Base-by-base conservation (phyloP, 2,797 vertebrate species). In the Miichthys miiuy region DNA sequence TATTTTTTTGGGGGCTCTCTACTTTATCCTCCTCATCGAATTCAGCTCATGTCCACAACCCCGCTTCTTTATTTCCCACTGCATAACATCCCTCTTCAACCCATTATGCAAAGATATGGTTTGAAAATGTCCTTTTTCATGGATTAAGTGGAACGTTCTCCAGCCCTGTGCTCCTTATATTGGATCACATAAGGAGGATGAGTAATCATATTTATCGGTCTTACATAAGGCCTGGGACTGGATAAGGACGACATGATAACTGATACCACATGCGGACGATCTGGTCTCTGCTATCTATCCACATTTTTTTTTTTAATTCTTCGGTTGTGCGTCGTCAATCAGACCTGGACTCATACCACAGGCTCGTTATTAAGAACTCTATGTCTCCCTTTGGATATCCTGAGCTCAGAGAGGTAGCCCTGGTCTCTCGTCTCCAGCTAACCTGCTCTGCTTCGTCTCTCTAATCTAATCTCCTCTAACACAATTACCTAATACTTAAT, bases 401-500 rank as follows among this genome's bases (percentile, higher is more conserved):
- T 20, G 46, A 60, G 57, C 64, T 74, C 66, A 16, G 41, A 61
- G 76, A 58, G 20, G 64, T 6, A 72, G 66, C 44, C 8, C 41
- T 12, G 55, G 64, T 51, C 48, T 58, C 52, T 56, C 42, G 27
- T 76, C 75, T 70, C 51, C 77, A 56, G 34, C 71, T 18, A 62
- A 70, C 74, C 66, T 55, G 25, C 48, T 60, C 77, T 64, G 68
- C 75, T 25, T 30, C 55, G 21, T 73, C 68, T 44, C 77, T 58
- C 60, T 87, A 84, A 88, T 91, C 88, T 93, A 91, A 94, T 94
- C 72, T 88, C 75, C 83, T 85, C 71, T 93, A 92, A 93, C 88
- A 90, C 88, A 91, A 86, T 95, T 93, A 93, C 76, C 86, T 85
- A 87, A 89, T 60, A 52, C 68, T 46, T 92, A 93, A 94, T 93